These are phyloP conservation scores for Syrphus vitripennis DNA, from an alignment of 2,888 invertebrate species.

Conservation along the genomic window DNA sequence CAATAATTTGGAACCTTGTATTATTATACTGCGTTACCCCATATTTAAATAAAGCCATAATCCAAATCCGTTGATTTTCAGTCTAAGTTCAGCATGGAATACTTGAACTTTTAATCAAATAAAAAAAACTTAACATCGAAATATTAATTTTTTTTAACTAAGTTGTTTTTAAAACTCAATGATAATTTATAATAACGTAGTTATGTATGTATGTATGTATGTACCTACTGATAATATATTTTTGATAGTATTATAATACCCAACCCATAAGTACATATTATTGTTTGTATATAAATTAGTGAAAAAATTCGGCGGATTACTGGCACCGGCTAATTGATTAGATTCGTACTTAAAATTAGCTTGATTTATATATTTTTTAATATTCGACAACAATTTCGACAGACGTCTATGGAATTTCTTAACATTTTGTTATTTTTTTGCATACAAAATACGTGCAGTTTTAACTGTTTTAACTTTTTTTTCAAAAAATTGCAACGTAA, in stretches of 20 bases:
- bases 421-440: neutral
- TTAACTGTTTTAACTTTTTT: neutral
- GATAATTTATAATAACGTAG: too few species aligned
- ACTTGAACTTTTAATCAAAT: too few species aligned
- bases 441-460: neutral
- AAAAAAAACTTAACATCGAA: too few species aligned
- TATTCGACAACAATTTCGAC: neutral
- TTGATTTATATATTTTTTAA: neutral
- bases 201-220: too few species aligned
- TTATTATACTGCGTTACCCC: too few species aligned
- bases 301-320: conserved; percentile 10
- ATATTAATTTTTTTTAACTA: neutral
- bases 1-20: too few species aligned
- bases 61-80: too few species aligned
- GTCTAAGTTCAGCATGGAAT: too few species aligned
- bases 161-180: neutral
- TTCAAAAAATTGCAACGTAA: neutral
- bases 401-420: conserved; percentile 6
- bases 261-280: too few species aligned
- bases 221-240: too few species aligned
- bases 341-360: neutral
- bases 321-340: conserved; percentile 29
- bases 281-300: neutral
- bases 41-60: too few species aligned
- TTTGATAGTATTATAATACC: too few species aligned